Evolutionary conservation across 2,888 invertebrate genomes (phyloP).

Genomic region (Pristionchus arcanus): DNA sequence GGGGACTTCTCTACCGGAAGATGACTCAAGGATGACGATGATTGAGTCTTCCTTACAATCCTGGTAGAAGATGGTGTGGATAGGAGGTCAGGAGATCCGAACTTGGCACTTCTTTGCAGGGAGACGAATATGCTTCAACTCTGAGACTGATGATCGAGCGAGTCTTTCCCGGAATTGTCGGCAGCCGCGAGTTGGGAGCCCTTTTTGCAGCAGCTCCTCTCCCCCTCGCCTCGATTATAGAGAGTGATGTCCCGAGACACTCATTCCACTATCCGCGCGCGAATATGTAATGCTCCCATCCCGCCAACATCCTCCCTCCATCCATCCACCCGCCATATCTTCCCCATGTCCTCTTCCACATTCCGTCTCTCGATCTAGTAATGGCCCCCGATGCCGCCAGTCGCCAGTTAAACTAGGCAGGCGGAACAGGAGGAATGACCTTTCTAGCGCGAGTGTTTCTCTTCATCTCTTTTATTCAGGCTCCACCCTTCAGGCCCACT

Average conservation of each 20-base stretch:
- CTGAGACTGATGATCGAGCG: no score
- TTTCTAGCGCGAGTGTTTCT: background rate
- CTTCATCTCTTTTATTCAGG: background rate
- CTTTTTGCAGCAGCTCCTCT: background rate
- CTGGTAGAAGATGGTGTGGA: no score
- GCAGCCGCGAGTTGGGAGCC: background rate
- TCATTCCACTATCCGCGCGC: constrained; percentile 39
- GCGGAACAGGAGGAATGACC: constrained; percentile 42
- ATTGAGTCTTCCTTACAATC: no score
- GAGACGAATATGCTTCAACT: no score
- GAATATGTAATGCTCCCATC: constrained; percentile 32
- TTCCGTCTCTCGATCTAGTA: constrained; percentile 13
- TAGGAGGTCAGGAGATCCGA: no score
- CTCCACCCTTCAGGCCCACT: background rate
- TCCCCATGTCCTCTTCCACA: background rate
- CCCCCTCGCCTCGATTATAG: background rate
- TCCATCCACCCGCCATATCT: background rate
- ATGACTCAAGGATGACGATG: no score
- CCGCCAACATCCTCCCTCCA: background rate
- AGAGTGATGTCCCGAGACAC: constrained; percentile 26
- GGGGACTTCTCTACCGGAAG: no score
- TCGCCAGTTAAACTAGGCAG: background rate
- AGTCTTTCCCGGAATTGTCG: no score
- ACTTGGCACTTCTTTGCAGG: no score
- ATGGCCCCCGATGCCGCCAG: background rate